A percentile compares a stretch with the other conserved stretches of the same genome.
These are phyloP conservation scores for Polyergus mexicanus DNA, from an alignment of 1,140 invertebrate species.

Conservation along the genomic window DNA sequence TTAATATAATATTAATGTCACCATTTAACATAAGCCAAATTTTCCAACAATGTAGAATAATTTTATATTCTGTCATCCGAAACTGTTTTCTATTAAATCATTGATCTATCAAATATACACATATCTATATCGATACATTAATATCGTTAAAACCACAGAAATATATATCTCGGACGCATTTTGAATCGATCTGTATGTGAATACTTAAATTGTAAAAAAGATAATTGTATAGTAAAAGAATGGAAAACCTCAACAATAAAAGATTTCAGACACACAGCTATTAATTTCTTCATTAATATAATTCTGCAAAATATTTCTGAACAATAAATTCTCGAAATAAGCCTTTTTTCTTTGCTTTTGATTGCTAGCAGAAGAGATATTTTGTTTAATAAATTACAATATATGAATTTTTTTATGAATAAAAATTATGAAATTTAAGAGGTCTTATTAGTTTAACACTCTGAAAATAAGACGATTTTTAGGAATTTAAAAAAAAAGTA, in stretches of 20 bases:
- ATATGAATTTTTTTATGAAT: constrained; percentile 1
- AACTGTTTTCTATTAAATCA: not conserved
- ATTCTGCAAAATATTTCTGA: not conserved
- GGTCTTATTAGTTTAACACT: no score
- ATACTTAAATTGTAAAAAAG: constrained; percentile 5
- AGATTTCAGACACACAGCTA: not conserved
- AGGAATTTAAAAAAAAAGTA: no score
- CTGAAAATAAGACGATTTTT: no score
- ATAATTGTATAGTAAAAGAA: constrained; percentile 12
- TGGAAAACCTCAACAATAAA: constrained; percentile 15
- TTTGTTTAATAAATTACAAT: not conserved
- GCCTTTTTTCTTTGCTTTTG: not conserved
- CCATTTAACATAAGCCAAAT: no score
- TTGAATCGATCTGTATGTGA: not conserved
- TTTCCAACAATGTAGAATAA: not conserved
- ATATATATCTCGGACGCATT: not conserved
- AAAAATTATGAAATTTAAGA: constrained; percentile 14
- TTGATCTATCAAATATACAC: constrained; percentile 12
- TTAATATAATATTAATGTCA: no score
- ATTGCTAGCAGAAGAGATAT: not conserved
- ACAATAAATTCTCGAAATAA: not conserved
- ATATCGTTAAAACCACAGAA: not conserved
- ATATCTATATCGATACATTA: constrained; percentile 32
- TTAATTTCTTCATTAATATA: not conserved
- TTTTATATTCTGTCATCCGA: not conserved